Percentiles rank a stretch among this genome's conserved stretches.
Evolutionary conservation across 2,888 invertebrate genomes (phyloP).

Genomic region (Linnaemya tessellans): DNA sequence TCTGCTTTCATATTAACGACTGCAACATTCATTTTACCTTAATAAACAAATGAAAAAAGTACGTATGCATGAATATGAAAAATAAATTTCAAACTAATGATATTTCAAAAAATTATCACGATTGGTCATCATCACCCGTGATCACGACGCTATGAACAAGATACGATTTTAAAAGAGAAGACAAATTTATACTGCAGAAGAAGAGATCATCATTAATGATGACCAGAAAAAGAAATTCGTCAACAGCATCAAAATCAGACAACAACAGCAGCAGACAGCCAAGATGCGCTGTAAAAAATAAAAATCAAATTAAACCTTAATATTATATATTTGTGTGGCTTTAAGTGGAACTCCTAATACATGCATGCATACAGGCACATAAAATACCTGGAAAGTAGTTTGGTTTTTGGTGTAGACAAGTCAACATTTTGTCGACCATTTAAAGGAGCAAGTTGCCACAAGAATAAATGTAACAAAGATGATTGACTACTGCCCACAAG

Average conservation of each 20-base stretch:
- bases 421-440: no score
- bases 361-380: slow-evolving; percentile 18
- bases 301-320: slow-evolving; percentile 51
- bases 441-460: no score
- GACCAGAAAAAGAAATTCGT: slow-evolving; percentile 47
- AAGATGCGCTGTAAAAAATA: background rate
- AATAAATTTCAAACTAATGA: slow-evolving; percentile 18
- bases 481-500: no score
- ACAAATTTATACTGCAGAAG: slow-evolving; percentile 10
- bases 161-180: slow-evolving; percentile 21
- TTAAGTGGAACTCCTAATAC: no score
- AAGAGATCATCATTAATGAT: slow-evolving; percentile 43
- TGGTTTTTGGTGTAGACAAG: no score
- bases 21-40: background rate
- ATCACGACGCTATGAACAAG: slow-evolving; percentile 12
- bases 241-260: slow-evolving; percentile 41
- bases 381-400: no score
- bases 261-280: background rate
- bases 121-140: slow-evolving; percentile 27
- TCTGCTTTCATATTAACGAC: background rate
- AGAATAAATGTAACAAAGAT: no score
- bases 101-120: slow-evolving; percentile 34
- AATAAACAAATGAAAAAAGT: background rate
- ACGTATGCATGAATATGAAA: background rate
- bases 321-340: slow-evolving; percentile 53